Evolutionary conservation across 2,888 invertebrate genomes (phyloP).

Genomic region (Automeris io): DNA sequence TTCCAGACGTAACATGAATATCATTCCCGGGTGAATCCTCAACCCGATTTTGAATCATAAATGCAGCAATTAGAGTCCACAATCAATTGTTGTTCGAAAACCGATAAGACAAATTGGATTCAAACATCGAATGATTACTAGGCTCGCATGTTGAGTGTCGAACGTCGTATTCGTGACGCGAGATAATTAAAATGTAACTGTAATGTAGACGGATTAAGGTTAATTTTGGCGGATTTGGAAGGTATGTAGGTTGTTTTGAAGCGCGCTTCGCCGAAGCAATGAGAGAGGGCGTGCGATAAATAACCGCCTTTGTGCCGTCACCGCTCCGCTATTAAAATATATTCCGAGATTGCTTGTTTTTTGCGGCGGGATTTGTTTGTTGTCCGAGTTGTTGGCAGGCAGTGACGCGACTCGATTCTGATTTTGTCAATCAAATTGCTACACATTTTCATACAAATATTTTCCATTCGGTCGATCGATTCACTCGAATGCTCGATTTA

Average conservation of each 20-base stretch:
- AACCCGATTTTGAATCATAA: slow-evolving; percentile 24
- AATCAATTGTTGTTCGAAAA: slow-evolving; percentile 21
- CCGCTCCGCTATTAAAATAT: slow-evolving; percentile 72
- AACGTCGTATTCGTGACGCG: slow-evolving; percentile 49
- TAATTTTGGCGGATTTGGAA: slow-evolving; percentile 27
- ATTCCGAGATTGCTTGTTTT: slow-evolving; percentile 69
- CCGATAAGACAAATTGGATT: slow-evolving; percentile 62
- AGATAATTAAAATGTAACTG: slow-evolving; percentile 41
- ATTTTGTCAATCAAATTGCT: no score
- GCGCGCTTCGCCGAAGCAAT: slow-evolving; percentile 60
- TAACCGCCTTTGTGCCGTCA: slow-evolving; percentile 75
- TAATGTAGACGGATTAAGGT: slow-evolving; percentile 38
- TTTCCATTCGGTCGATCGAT: no score
- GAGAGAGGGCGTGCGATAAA: slow-evolving; percentile 77
- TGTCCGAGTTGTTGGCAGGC: slow-evolving; percentile 33
- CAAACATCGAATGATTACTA: slow-evolving; percentile 72
- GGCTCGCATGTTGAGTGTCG: slow-evolving; percentile 48
- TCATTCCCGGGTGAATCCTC: slow-evolving; percentile 28
- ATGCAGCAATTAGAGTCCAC: slow-evolving; percentile 16
- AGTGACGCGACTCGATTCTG: no score
- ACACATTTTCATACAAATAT: no score
- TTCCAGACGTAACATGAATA: slow-evolving; percentile 59
- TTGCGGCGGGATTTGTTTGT: slow-evolving; percentile 45
- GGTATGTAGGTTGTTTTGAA: slow-evolving; percentile 57
- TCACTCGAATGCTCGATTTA: no score